Base-by-base conservation (phyloP, 2,797 vertebrate species). In the Lagothrix lagotricha region DNA sequence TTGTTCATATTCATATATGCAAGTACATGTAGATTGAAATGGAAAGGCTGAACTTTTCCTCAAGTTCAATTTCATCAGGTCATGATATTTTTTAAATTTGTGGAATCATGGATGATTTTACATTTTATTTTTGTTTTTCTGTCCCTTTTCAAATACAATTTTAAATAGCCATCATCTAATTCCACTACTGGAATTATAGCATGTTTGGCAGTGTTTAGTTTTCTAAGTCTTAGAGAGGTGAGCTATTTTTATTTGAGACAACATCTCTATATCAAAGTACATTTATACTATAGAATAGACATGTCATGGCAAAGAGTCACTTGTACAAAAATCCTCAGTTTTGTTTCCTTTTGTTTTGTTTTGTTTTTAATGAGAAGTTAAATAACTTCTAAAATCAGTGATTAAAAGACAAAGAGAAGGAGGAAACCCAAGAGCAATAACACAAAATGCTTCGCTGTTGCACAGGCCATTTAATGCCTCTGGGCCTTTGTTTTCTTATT, bases 1-100 rank as follows among this genome's bases (percentile, higher is more conserved):
- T 36, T 6, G 3, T n/a, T n/a, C 48, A 39, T 8, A 39, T 24
- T 41, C 30, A 10, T 8, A 41, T 0, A 4, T 30, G 11, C 7
- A 90, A 81, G 15, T 79, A 22, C 2, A 0, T 86, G 28, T 2
- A 61, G 5, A 72, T 0, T 44, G 33, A 58, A 72, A 28, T 30
- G 13, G 54, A 57, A 87, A 72, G 10, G 52, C 46, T 20, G 2
- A 13, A 12, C 3, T 88, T 94, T 92, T 57, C 36, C 81, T 28
- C 22, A n/a, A 77, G 28, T 36, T 76, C 80, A 54, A 70, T 83
- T 84, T 83, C 41, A 76, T 17, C 20, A 13, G 44, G 14, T 61
- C n/a, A 26, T 0, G 5, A 24, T 57, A 17, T 7, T 46, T 89
- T 93, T 54, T 54, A 46, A 94, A 82, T 5, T 33, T 82, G 15